These are phyloP conservation scores for Synergus gifuensis DNA, from an alignment of 2,888 invertebrate species.

Conservation along the genomic window DNA sequence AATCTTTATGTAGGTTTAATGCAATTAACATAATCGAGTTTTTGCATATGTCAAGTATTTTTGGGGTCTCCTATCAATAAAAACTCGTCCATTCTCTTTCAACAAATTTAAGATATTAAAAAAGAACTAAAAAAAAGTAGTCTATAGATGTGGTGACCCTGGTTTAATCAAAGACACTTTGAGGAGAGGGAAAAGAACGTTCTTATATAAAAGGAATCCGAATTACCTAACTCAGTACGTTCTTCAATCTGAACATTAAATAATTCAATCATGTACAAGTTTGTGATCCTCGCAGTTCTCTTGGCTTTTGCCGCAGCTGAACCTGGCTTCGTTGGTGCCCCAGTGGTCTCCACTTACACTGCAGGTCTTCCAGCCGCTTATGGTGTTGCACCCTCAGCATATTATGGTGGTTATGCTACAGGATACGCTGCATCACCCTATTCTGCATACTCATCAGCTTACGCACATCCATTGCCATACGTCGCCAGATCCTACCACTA, in stretches of 20 bases:
- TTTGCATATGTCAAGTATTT: too few species aligned
- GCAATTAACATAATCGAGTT: too few species aligned
- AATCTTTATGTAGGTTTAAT: too few species aligned
- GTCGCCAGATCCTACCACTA: conserved; percentile 19
- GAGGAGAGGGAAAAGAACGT: too few species aligned
- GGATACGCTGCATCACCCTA: neutral
- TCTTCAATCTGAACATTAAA: conserved; percentile 9
- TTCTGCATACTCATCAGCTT: neutral
- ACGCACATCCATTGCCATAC: neutral
- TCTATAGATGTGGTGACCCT: too few species aligned
- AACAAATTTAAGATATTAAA: too few species aligned
- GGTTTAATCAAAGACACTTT: too few species aligned
- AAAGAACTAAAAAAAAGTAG: too few species aligned
- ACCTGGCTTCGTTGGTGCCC: conserved; percentile 62
- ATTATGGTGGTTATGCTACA: neutral
- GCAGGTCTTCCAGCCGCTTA: conserved; percentile 62
- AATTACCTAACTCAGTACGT: neutral
- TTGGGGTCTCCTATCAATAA: too few species aligned
- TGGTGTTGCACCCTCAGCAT: conserved; percentile 66
- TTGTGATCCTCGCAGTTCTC: conserved; percentile 59
- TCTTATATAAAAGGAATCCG: conserved; percentile 12
- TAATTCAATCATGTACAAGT: conserved; percentile 59
- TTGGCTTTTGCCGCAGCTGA: conserved; percentile 76
- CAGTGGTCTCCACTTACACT: conserved; percentile 63
- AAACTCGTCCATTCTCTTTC: too few species aligned